Base-by-base conservation (phyloP, 2,797 vertebrate genomes). In the Gymnothorax reevesii region DNA sequence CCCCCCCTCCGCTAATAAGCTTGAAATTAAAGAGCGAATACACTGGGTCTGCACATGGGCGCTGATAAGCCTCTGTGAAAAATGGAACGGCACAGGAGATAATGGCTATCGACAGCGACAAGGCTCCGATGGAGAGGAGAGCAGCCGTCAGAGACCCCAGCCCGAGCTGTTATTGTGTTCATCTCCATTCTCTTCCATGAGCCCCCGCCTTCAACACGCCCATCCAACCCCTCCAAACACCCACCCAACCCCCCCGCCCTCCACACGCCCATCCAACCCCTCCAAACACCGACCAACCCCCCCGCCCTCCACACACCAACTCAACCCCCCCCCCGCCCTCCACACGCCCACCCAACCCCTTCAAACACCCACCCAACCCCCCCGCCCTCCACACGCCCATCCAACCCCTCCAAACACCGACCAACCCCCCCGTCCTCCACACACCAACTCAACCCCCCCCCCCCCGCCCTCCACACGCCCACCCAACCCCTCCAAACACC, bases 11-110 rank as follows among this genome's bases (percentile, higher is more conserved):
- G 92, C 92, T 96, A 96, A 96, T 96, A 96, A 94, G 94, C 95
- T 94, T 95, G 94, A 95, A 96, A 96, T 96, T 91, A 94, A 95
- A 94, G 93, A 90, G 85, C 92, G 89, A 92, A 91, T 92, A 91
- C 90, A 93, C 25, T 89, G 90, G 87, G 92, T 87, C 91, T 93
- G 92, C 89, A 92, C 89, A 91, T 83, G 86, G 88, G 90, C 59
- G 87, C 88, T 82, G 91, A 94, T 93, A 91, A 92, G 90, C 86
- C 84, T 87, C 90, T 88, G 90, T 90, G 92, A 92, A 92, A 90
- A 86, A 88, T 86, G 88, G 89, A 89, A 88, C 83, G 2, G 83
- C 77, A 91, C 83, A 84, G 79, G 90, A 91, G 89, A 91, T 92
- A 91, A 93, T 89, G 91, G 93, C 90, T 89, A 91, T 90, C 89